Percentiles rank a stretch among this genome's conserved stretches.
These are phyloP conservation scores for Drosophila sucinea DNA, from an alignment of 1,140 invertebrate species.

Conservation along the genomic window DNA sequence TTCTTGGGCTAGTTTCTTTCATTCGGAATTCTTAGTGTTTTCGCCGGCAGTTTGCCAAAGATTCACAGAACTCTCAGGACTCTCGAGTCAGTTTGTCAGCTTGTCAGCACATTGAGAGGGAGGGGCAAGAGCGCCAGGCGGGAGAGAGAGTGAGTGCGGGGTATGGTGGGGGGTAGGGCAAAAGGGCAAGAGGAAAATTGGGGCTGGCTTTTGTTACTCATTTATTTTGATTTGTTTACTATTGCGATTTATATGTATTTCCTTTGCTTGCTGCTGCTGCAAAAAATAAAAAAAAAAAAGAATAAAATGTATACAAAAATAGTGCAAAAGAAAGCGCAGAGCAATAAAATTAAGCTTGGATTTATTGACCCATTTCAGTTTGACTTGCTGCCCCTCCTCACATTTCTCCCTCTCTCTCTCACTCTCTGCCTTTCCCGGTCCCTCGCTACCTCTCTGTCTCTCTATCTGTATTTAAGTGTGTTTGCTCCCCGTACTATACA, in stretches of 20 bases:
- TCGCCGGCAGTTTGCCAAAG: conserved; percentile 45
- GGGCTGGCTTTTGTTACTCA: conserved; percentile 74
- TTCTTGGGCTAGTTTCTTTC: conserved; percentile 35
- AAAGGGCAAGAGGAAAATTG: neutral
- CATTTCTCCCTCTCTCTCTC: conserved; percentile 2
- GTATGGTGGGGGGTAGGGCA: neutral
- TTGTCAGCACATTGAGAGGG: conserved; percentile 64
- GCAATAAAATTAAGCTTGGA: conserved; percentile 81
- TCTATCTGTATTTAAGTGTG: conserved; percentile 14
- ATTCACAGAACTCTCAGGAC: conserved; percentile 35
- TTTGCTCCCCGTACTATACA: conserved; percentile 11
- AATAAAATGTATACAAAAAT: conserved; percentile 18
- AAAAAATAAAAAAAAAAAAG: neutral
- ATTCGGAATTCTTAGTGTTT: conserved; percentile 15
- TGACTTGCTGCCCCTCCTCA: conserved; percentile 56
- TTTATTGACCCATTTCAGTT: conserved; percentile 81
- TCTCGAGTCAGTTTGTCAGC: conserved; percentile 66
- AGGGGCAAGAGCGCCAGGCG: neutral
- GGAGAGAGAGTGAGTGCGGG: conserved; percentile 7
- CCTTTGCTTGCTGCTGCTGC: conserved; percentile 46
- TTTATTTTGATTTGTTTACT: conserved; percentile 82
- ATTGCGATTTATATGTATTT: conserved; percentile 79
- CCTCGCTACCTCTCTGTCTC: neutral
- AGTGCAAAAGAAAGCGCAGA: conserved; percentile 51
- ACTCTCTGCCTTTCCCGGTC: neutral